phyloP scores from a whole-genome alignment of 2,888 invertebrate species.

The Leucoptera coffeella region DNA sequence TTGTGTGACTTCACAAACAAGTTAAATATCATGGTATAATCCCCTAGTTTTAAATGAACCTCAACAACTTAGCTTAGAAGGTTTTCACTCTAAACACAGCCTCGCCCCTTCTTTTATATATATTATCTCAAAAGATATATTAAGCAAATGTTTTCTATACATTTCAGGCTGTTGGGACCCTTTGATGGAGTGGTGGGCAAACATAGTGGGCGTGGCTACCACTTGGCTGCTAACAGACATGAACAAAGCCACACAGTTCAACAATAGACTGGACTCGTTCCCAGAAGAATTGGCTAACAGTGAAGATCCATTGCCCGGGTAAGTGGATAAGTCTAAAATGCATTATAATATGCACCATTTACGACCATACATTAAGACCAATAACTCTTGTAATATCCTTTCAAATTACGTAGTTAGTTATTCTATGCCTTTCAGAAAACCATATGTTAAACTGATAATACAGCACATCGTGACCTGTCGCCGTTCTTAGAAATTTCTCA shows the following conservation, averaged over 20 bases:
- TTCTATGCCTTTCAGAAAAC: neutral
- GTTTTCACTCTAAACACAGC: no score
- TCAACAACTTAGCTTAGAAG: constrained; percentile 65
- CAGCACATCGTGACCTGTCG: no score
- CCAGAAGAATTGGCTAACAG: constrained; percentile 57
- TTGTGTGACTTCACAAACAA: no score
- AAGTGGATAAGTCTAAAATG: constrained; percentile 14
- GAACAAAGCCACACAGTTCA: constrained; percentile 60
- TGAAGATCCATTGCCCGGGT: constrained; percentile 76
- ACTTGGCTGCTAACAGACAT: constrained; percentile 81
- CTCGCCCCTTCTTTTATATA: no score
- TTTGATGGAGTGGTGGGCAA: constrained; percentile 87
- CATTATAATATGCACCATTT: neutral
- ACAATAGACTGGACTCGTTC: constrained; percentile 59
- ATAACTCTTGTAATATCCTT: no score
- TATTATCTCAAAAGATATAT: no score
- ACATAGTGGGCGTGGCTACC: constrained; percentile 64
- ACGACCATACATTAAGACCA: no score
- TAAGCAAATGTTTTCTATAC: no score
- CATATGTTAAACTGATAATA: neutral
- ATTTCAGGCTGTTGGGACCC: constrained; percentile 68
- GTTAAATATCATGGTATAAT: no score
- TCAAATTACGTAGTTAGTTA: no score
- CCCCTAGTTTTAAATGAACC: neutral
- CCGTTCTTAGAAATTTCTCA: no score